These are phyloP conservation scores for Encarsia formosa DNA, from an alignment of 2,888 invertebrate genomes.

Conservation along the genomic window DNA sequence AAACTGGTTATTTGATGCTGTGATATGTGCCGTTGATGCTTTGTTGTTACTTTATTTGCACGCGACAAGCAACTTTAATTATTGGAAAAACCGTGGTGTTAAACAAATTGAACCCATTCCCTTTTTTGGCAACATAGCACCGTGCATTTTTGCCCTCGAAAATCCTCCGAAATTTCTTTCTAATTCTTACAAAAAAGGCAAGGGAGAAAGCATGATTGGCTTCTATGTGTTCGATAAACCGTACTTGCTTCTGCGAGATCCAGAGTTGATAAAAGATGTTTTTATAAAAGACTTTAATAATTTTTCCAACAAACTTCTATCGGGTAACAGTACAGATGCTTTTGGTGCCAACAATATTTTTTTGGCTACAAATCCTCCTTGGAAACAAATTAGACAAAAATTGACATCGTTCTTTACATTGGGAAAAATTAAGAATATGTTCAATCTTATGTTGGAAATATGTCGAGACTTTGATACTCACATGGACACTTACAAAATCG, in stretches of 20 bases:
- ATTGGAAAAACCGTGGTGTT: constrained; percentile 48
- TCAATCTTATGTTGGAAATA: constrained; percentile 37
- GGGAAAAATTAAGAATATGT: constrained; percentile 41
- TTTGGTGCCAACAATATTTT: constrained; percentile 51
- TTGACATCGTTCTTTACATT: constrained; percentile 52
- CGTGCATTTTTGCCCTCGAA: constrained; percentile 40
- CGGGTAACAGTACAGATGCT: constrained; percentile 44
- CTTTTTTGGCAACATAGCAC: constrained; percentile 50
- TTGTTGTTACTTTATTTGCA: constrained; percentile 31
- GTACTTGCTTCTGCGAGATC: constrained; percentile 49
- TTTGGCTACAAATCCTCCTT: constrained; percentile 48
- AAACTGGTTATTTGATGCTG: too few species aligned
- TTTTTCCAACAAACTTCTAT: constrained; percentile 46
- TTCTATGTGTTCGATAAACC: constrained; percentile 51
- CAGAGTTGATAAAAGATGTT: constrained; percentile 50
- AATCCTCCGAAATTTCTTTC: constrained; percentile 45
- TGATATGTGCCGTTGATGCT: too few species aligned
- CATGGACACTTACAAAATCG: background rate
- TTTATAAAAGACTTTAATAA: constrained; percentile 52
- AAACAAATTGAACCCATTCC: constrained; percentile 43
- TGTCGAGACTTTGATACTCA: background rate
- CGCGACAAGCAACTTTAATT: constrained; percentile 38
- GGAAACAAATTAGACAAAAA: constrained; percentile 51
- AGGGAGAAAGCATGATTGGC: constrained; percentile 44
- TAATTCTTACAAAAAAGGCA: constrained; percentile 44